These are phyloP conservation scores for Petrolisthes cinctipes DNA, from an alignment of 2,888 invertebrate genomes.

Conservation along the genomic window DNA sequence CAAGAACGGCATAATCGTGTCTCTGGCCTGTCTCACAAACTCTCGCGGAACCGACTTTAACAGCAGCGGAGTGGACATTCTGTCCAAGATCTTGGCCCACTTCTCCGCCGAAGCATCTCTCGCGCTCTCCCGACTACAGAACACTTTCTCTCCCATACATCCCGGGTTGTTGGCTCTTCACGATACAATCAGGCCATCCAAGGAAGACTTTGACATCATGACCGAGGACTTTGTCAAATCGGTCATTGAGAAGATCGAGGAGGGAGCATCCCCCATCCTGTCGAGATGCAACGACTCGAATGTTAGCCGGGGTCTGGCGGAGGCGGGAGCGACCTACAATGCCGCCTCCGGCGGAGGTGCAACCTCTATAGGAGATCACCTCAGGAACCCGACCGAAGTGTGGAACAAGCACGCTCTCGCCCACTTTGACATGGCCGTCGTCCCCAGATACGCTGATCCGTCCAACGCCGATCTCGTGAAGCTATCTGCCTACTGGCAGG, in stretches of 20 bases:
- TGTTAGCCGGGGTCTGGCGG: not conserved
- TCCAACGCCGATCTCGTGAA: not conserved
- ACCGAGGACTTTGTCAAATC: too few species aligned
- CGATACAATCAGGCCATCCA: not conserved
- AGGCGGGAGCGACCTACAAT: not conserved
- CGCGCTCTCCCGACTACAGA: not conserved
- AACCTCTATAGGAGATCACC: not conserved
- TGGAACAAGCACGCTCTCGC: not conserved
- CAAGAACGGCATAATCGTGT: not conserved
- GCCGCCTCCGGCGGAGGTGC: not conserved
- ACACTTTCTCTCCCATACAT: not conserved
- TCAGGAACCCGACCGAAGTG: not conserved
- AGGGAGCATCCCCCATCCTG: not conserved
- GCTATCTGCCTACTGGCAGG: not conserved
- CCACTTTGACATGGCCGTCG: slow-evolving; percentile 7
- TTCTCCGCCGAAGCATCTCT: not conserved
- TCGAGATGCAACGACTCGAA: not conserved
- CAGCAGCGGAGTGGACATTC: not conserved
- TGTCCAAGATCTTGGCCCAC: not conserved
- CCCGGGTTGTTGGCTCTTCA: not conserved
- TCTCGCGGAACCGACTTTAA: not conserved
- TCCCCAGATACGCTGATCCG: not conserved
- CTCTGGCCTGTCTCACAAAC: not conserved
- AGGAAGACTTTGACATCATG: not conserved
- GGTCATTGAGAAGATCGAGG: not conserved